Conservation (phyloP, 2,888 invertebrate species). For the Drosophila melanosoma region DNA sequence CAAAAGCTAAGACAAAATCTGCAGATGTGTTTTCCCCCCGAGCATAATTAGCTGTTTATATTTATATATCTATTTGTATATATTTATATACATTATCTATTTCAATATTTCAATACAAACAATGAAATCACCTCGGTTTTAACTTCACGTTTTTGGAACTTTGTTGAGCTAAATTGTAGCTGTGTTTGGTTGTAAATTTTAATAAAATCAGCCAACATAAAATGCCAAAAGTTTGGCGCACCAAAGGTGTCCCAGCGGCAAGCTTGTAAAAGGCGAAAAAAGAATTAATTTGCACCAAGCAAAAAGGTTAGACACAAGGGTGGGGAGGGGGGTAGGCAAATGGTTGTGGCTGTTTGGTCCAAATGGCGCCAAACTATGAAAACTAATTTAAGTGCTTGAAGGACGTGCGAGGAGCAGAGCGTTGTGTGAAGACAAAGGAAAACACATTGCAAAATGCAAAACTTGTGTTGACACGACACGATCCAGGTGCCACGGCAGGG, state of each 20-base stretch:
- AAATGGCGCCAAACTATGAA: conserved; percentile 70
- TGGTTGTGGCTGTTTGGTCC: conserved; percentile 16
- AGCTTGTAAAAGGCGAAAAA: conserved; percentile 53
- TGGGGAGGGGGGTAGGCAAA: neutral
- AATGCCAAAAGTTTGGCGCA: conserved; percentile 60
- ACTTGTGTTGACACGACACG: conserved; percentile 73
- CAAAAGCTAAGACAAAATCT: neutral
- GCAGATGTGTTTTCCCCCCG: neutral
- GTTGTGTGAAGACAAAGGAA: conserved; percentile 37
- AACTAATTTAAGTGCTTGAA: conserved; percentile 75
- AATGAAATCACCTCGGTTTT: neutral
- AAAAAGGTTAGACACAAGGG: neutral
- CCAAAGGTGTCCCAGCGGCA: conserved; percentile 62
- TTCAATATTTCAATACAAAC: neutral
- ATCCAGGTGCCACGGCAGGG: conserved; percentile 26
- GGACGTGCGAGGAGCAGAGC: conserved; percentile 24
- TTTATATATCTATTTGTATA: too few species aligned
- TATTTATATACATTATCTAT: neutral
- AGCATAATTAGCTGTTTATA: neutral
- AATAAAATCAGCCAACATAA: conserved; percentile 62
- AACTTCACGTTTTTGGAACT: conserved; percentile 5
- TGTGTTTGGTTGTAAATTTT: conserved; percentile 55
- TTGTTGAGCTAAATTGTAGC: conserved; percentile 42
- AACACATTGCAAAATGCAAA: conserved; percentile 73
- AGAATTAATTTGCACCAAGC: conserved; percentile 68